These are phyloP conservation scores for Metaphire vulgaris DNA, from an alignment of 1,140 invertebrate genomes.

Conservation along the genomic window DNA sequence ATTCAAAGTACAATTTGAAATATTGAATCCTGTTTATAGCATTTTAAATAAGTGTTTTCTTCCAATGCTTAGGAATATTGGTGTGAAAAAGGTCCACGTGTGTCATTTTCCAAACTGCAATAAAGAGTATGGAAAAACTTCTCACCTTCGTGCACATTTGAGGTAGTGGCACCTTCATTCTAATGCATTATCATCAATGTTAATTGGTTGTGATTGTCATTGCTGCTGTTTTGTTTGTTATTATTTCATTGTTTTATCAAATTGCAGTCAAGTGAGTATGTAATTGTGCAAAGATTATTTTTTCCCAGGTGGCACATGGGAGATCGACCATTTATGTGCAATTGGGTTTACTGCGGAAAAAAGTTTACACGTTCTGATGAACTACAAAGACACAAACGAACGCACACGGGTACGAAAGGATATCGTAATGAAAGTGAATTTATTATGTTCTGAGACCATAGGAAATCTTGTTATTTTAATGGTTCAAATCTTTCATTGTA, in stretches of 20 bases:
- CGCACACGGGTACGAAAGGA: conserved; percentile 67
- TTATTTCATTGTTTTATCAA: too few relatives aligned
- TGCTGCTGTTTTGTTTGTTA: too few relatives aligned
- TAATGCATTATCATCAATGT: too few relatives aligned
- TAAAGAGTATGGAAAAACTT: conserved; percentile 95
- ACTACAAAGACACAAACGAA: conserved; percentile 77
- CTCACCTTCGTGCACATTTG: conserved; percentile 84
- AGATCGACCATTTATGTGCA: conserved; percentile 60
- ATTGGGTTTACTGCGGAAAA: conserved; percentile 79
- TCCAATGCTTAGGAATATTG: conserved; percentile 28
- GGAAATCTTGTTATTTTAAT: not conserved
- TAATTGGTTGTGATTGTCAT: too few relatives aligned
- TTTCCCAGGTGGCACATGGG: conserved; percentile 53
- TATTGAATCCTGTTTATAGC: not conserved
- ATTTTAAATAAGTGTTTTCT: not conserved
- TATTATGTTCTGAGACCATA: not conserved
- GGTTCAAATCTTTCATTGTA: not conserved
- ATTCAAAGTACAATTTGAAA: not conserved
- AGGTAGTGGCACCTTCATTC: too few relatives aligned
- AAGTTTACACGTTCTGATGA: conserved; percentile 90
- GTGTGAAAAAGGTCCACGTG: conserved; percentile 71
- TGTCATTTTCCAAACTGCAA: conserved; percentile 93
- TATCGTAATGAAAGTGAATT: not conserved
- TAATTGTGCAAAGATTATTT: too few relatives aligned
- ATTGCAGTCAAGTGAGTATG: too few relatives aligned